Evolutionary conservation across 1,140 invertebrate genomes (phyloP).

Genomic region (Saccostrea glomerata): DNA sequence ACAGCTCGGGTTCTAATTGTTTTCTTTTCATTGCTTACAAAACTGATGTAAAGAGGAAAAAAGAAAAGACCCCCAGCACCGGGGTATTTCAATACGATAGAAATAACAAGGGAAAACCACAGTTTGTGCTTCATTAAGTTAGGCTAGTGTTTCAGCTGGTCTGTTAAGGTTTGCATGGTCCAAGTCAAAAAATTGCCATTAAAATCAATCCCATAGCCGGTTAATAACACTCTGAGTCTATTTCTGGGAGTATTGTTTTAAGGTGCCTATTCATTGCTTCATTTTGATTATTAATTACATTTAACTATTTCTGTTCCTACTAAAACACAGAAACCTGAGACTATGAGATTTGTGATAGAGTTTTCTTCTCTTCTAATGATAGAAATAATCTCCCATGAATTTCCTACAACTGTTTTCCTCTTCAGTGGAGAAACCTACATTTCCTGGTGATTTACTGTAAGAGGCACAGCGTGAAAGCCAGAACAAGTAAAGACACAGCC

Average conservation of each 20-base stretch:
- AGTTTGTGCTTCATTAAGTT: constrained; percentile 2
- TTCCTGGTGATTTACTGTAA: too few species aligned
- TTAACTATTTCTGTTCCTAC: neutral
- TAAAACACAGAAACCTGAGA: neutral
- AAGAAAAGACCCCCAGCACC: neutral
- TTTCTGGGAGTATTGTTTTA: neutral
- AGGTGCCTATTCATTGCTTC: neutral
- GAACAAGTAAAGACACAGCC: too few species aligned
- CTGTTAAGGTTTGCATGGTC: neutral
- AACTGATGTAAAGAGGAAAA: neutral
- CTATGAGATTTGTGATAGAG: neutral
- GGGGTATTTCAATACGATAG: neutral
- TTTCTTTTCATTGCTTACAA: constrained; percentile 17
- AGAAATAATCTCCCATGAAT: too few species aligned
- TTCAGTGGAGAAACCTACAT: too few species aligned
- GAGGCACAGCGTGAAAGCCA: too few species aligned
- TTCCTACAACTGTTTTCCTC: too few species aligned
- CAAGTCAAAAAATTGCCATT: neutral
- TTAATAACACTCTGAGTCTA: neutral
- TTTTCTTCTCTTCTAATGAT: neutral
- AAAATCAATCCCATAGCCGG: neutral
- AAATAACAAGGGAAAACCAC: neutral
- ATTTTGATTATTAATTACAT: neutral
- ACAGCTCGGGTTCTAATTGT: neutral
- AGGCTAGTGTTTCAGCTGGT: neutral